Percentiles rank a stretch among this genome's conserved stretches.
These are phyloP conservation scores for Pyralis farinalis DNA, from an alignment of 2,888 invertebrate genomes.

Conservation along the genomic window DNA sequence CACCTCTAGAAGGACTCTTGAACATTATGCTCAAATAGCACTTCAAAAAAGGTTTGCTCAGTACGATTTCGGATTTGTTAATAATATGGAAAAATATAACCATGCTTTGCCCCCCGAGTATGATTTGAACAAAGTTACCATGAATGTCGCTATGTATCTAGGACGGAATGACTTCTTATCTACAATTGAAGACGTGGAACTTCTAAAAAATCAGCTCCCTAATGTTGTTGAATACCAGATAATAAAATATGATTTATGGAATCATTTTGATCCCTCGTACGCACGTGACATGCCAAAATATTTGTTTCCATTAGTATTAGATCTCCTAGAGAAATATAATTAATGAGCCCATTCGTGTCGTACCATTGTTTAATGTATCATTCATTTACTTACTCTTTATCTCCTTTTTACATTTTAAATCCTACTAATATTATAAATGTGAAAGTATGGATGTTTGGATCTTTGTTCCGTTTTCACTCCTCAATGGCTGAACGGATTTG, in stretches of 20 bases:
- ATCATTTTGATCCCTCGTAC: not conserved
- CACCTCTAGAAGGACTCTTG: slow-evolving; percentile 37
- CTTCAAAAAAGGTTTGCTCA: slow-evolving; percentile 17
- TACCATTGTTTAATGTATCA: no score
- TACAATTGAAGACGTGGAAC: slow-evolving; percentile 30
- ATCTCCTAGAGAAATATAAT: not conserved
- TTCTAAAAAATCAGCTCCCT: slow-evolving; percentile 27
- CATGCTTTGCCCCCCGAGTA: slow-evolving; percentile 34
- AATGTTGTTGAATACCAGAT: slow-evolving; percentile 23
- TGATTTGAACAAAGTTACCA: slow-evolving; percentile 35
- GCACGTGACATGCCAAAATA: not conserved
- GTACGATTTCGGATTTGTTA: slow-evolving; percentile 26
- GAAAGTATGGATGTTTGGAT: no score
- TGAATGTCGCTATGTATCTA: slow-evolving; percentile 31
- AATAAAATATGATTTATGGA: not conserved
- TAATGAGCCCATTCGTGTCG: no score
- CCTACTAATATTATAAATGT: no score
- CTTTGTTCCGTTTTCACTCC: no score
- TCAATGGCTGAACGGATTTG: no score
- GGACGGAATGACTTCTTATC: slow-evolving; percentile 39
- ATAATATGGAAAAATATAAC: slow-evolving; percentile 33
- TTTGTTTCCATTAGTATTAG: not conserved
- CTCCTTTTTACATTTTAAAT: no score
- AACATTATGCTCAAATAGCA: slow-evolving; percentile 38
- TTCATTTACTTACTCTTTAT: no score